Evolutionary conservation across 2,113 vertebrate species (phyloP), one percentile per base, ranked within the genome.

Genomic region (Motacilla alba): DNA sequence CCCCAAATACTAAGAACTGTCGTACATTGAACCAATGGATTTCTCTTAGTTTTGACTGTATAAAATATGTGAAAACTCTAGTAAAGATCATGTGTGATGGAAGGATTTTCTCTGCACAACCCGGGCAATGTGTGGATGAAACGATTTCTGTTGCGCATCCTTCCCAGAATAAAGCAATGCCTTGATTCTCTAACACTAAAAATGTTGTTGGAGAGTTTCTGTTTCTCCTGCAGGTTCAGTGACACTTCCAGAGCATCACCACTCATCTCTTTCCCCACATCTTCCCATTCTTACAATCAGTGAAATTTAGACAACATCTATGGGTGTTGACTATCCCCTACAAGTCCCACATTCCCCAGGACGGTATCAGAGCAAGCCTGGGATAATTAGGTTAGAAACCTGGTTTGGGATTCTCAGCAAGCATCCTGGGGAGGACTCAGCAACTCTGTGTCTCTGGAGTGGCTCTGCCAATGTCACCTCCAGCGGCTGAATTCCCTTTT

Each of bases 381-480:
- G 44, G 15, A 16, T 79, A 58, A 85, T 79, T 15, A 66, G 30
- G 7, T n/a, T 52, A 35, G 56, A 72, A 91, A 89, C 63, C 31
- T 41, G 26, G 31, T n/a, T 90, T 66, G 30, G 59, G 59, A 50
- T 86, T 90, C 72, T 92, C 63, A 69, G 56, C 33, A 41, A 56
- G 47, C 79, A 76, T 44, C n/a, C 75, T 14, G 33, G 17, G 31
- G 26, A 80, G 23, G 46, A 69, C 47, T 95, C 43, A 74, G 49
- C 37, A 53, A 9, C 14, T 49, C 3, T 5, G 7, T 63, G 56
- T 56, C 75, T 47, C 39, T n/a, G 47, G 8, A 30, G 43, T 60
- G 63, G 24, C 20, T 88, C 44, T 86, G 67, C 52, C 92, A 86
- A 72, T 75, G 92, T 96, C 94, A 94, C 73, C 73, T 91, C 60